phyloP scores from a whole-genome alignment of 2,113 vertebrate genomes.

The Anhinga rufa region DNA sequence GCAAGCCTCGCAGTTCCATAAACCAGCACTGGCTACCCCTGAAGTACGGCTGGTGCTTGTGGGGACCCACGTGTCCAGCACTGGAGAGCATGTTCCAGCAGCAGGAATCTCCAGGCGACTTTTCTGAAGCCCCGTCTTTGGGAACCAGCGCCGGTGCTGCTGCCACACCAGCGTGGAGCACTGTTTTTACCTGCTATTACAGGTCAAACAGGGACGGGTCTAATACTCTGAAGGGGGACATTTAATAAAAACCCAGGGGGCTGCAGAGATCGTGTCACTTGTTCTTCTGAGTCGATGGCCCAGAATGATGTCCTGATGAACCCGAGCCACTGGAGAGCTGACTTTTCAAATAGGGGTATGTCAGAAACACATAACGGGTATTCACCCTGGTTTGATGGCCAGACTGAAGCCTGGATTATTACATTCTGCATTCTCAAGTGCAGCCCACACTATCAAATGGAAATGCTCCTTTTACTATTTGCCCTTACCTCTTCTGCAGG shows the following conservation, averaged over 20 bases:
- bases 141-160: neutral
- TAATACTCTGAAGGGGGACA: neutral
- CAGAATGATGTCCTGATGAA: neutral
- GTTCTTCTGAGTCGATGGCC: neutral
- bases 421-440: neutral
- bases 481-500: neutral
- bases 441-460: neutral
- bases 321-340: neutral
- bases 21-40: neutral
- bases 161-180: neutral
- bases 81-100: neutral
- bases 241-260: neutral
- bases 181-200: neutral
- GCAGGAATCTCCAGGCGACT: neutral
- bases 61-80: neutral
- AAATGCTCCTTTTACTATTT: neutral
- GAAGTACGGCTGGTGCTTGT: neutral
- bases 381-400: neutral
- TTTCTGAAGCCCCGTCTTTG: neutral
- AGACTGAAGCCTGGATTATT: neutral
- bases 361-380: rapidly evolving
- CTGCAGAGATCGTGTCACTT: neutral
- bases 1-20: neutral
- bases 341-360: neutral
- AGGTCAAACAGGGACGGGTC: neutral